Evolutionary conservation across 2,113 vertebrate species (phyloP).

Genomic region (Gobio gobio): DNA sequence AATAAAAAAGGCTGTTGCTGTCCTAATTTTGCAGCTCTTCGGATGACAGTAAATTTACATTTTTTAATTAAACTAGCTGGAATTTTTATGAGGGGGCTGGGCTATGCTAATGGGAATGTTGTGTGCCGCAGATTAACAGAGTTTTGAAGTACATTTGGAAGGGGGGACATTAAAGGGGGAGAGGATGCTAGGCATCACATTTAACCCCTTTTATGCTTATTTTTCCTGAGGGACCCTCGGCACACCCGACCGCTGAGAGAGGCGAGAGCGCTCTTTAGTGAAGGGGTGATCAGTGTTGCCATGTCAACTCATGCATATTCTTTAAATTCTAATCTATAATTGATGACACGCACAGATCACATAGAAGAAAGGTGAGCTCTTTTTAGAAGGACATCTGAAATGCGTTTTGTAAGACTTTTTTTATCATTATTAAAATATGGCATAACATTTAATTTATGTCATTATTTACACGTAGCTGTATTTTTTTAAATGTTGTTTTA

Average conservation of each 20-base stretch:
- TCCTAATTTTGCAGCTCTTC: conserved; percentile 98
- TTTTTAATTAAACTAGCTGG: conserved; percentile 99
- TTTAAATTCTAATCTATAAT: conserved; percentile 56
- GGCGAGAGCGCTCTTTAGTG: conserved; percentile 71
- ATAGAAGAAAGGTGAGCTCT: conserved; percentile 7
- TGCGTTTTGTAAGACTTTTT: neutral
- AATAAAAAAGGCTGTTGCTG: conserved; percentile 99
- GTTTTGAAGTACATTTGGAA: conserved; percentile 99
- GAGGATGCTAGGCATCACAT: conserved; percentile 82
- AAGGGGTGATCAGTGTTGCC: conserved; percentile 75
- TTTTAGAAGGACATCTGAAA: conserved; percentile 1
- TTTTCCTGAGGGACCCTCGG: conserved; percentile 82
- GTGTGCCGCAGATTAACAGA: conserved; percentile 99
- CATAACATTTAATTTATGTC: neutral
- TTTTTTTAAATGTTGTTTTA: neutral
- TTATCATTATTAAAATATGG: neutral
- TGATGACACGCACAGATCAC: conserved; percentile 44
- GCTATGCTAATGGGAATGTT: conserved; percentile 99
- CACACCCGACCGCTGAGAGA: conserved; percentile 71
- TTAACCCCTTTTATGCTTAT: conserved; percentile 95
- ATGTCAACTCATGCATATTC: conserved; percentile 71
- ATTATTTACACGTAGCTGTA: neutral
- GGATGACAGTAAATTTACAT: conserved; percentile 99
- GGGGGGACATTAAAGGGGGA: conserved; percentile 86
- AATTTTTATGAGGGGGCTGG: conserved; percentile 99